phyloP scores from a whole-genome alignment of 2,888 invertebrate species.

The Thera obeliscata region DNA sequence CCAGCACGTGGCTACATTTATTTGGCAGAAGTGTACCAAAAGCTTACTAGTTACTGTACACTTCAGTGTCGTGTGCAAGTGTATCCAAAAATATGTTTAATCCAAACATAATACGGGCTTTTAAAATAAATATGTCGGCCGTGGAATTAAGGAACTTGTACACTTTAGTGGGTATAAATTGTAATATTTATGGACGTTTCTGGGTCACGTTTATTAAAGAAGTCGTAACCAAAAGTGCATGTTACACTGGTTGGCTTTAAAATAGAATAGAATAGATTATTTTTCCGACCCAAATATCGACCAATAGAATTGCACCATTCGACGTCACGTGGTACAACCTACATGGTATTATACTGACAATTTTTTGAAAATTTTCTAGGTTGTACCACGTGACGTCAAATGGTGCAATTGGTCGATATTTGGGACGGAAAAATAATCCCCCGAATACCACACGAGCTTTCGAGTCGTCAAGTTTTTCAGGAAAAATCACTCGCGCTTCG shows the following conservation, averaged over 20 bases:
- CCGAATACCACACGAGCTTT: no score
- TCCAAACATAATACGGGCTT: conserved; percentile 78
- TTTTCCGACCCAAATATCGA: no score
- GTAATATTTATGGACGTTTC: conserved; percentile 31
- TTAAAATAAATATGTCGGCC: conserved; percentile 81
- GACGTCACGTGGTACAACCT: no score
- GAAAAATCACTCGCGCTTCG: no score
- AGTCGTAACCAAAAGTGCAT: conserved; percentile 10
- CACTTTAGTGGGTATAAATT: conserved; percentile 40
- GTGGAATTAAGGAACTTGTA: conserved; percentile 58
- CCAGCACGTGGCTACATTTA: conserved; percentile 27
- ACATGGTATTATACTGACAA: no score
- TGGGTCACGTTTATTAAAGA: conserved; percentile 34
- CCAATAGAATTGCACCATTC: no score
- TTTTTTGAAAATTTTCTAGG: no score
- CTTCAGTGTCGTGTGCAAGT: conserved; percentile 81
- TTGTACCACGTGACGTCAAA: no score
- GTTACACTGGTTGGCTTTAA: conserved; percentile 20
- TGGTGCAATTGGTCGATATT: no score
- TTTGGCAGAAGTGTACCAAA: conserved; percentile 41
- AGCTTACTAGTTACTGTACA: conserved; percentile 44
- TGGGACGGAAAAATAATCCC: no score
- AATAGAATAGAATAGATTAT: conserved; percentile 1
- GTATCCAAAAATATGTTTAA: conserved; percentile 82
- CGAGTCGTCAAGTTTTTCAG: no score